Percentiles rank a stretch among this genome's conserved stretches.
phyloP scores from a whole-genome alignment of 2,888 invertebrate genomes.

The Coelinius sp. region DNA sequence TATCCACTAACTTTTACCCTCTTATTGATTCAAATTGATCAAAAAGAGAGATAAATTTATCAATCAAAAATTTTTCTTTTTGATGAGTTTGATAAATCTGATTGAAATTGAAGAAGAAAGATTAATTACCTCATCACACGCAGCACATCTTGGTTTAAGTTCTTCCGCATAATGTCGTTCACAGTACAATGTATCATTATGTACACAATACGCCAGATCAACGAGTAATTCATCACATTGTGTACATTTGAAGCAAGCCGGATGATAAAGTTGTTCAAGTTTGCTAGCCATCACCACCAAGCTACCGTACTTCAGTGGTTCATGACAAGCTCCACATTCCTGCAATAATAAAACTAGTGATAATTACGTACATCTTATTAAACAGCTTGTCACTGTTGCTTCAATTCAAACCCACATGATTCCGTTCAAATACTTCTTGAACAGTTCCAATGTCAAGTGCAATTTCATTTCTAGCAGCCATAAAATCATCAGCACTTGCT shows the following conservation, averaged over 20 bases:
- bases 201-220: slow-evolving; percentile 95
- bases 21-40: background rate
- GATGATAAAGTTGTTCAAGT: slow-evolving; percentile 89
- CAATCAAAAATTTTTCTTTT: too few relatives aligned
- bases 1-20: slow-evolving; percentile 23
- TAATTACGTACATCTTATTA: background rate
- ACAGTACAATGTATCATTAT: slow-evolving; percentile 90
- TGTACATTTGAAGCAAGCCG: slow-evolving; percentile 92
- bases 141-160: slow-evolving; percentile 94
- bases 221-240: slow-evolving; percentile 94
- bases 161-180: slow-evolving; percentile 97
- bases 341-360: slow-evolving; percentile 70
- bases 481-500: slow-evolving; percentile 93
- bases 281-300: slow-evolving; percentile 89
- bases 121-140: slow-evolving; percentile 94
- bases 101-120: background rate
- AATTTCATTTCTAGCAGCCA: slow-evolving; percentile 93
- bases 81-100: too few relatives aligned
- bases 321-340: slow-evolving; percentile 88
- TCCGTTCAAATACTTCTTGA: slow-evolving; percentile 63
- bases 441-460: slow-evolving; percentile 91
- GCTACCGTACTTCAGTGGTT: slow-evolving; percentile 83
- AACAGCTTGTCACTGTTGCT: background rate
- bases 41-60: too few relatives aligned
- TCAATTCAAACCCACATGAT: slow-evolving; percentile 54